A percentile compares a stretch with the other conserved stretches of the same genome.
phyloP scores from a whole-genome alignment of 2,888 invertebrate genomes.

The Megaustenia siamemsis region DNA sequence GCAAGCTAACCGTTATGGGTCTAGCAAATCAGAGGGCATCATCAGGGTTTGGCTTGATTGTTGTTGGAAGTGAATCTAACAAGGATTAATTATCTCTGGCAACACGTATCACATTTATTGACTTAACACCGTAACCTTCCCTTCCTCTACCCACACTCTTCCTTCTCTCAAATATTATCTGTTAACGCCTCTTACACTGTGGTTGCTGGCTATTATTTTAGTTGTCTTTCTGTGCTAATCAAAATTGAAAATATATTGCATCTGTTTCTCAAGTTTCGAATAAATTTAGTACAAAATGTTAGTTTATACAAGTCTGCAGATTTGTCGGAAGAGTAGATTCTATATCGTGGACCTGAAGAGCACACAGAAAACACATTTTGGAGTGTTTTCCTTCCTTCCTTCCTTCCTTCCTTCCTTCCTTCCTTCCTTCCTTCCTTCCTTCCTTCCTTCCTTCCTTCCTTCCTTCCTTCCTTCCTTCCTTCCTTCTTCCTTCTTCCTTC shows the following conservation, averaged over 20 bases:
- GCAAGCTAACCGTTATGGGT: neutral
- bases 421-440: neutral
- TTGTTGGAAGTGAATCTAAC: neutral
- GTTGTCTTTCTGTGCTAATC: too few species aligned
- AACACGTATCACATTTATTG: neutral
- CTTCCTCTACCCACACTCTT: neutral
- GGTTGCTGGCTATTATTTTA: too few species aligned
- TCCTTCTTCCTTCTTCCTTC: neutral
- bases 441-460: neutral
- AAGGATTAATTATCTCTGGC: conserved; percentile 1
- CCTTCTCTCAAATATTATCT: too few species aligned
- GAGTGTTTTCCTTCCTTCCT: neutral
- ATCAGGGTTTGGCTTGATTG: neutral
- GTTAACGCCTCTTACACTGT: too few species aligned
- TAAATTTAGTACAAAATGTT: too few species aligned
- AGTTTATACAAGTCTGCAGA: too few species aligned
- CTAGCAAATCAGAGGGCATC: conserved; percentile 11
- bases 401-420: neutral
- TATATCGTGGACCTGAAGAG: too few species aligned
- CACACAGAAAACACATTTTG: too few species aligned
- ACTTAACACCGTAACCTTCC: neutral
- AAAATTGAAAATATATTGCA: too few species aligned
- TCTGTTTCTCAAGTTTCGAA: too few species aligned
- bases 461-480: neutral
- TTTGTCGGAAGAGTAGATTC: too few species aligned